Evolutionary conservation across 1,140 invertebrate species (phyloP).

Genomic region (Listronotus oregonensis): DNA sequence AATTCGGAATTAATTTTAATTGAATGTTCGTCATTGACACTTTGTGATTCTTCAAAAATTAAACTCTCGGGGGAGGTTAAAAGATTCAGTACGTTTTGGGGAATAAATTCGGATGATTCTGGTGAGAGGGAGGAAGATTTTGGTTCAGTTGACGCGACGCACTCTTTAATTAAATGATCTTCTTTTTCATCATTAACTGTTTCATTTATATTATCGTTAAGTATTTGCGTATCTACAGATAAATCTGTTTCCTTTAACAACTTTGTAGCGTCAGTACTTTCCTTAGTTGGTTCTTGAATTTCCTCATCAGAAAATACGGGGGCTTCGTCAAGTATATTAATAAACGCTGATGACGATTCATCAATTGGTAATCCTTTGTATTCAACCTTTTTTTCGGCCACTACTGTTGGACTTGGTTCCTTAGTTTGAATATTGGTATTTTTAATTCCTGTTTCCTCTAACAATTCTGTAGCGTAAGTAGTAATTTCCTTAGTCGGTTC

Average conservation of each 20-base stretch:
- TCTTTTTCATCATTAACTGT: neutral
- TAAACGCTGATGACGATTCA: constrained; percentile 57
- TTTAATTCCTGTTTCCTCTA: neutral
- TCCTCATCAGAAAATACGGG: constrained; percentile 15
- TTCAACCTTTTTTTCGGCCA: constrained; percentile 41
- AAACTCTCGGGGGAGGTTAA: constrained; percentile 11
- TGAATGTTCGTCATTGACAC: neutral
- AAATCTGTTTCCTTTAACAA: neutral
- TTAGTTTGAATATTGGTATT: neutral
- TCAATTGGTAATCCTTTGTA: constrained; percentile 40
- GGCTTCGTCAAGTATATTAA: constrained; percentile 53
- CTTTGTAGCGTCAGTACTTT: neutral
- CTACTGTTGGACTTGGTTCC: neutral
- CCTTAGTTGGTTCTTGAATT: neutral
- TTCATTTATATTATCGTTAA: neutral
- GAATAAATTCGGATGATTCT: constrained; percentile 27
- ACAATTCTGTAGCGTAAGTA: neutral
- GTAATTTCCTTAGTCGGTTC: neutral
- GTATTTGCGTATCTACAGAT: too few relatives aligned
- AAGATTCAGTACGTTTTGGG: constrained; percentile 1
- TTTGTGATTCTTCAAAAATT: constrained; percentile 18
- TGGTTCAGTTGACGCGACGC: neutral
- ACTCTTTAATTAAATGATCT: neutral
- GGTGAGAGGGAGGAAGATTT: constrained; percentile 24
- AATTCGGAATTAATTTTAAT: constrained; percentile 39